Percentiles rank a stretch among this genome's conserved stretches.
These are phyloP conservation scores for Drosophila eugracilis DNA, from an alignment of 1,140 invertebrate genomes.

Conservation along the genomic window DNA sequence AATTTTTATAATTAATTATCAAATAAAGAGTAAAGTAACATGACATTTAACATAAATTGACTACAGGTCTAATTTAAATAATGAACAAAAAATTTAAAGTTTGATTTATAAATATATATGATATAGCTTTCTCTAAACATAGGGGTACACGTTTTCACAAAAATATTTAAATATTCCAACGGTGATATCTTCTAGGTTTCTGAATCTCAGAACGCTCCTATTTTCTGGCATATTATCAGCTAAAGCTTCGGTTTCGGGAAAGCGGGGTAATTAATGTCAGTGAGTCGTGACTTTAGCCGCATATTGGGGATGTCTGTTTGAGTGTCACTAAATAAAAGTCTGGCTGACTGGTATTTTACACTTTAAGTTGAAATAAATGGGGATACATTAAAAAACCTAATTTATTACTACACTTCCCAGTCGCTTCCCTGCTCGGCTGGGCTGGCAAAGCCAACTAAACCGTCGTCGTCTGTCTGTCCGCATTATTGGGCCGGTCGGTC, in stretches of 20 bases:
- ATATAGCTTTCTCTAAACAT: too few species aligned
- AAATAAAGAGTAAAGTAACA: too few species aligned
- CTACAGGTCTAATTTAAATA: too few species aligned
- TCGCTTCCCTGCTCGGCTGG: too few species aligned
- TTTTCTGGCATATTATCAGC: neutral
- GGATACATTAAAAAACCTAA: constrained; percentile 20
- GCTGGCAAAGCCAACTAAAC: constrained; percentile 27
- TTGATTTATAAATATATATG: too few species aligned
- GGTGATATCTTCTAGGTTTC: neutral
- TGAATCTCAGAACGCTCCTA: too few species aligned
- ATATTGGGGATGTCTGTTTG: constrained; percentile 5
- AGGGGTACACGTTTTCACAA: too few species aligned
- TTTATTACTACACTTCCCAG: constrained; percentile 33
- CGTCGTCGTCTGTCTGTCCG: constrained; percentile 4
- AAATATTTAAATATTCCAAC: too few species aligned
- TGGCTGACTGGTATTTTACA: constrained; percentile 6
- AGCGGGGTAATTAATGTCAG: constrained; percentile 11
- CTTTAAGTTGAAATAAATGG: constrained; percentile 34
- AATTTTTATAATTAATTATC: too few species aligned
- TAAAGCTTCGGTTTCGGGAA: neutral
- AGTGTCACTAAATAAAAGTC: constrained; percentile 24
- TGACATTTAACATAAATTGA: too few species aligned
- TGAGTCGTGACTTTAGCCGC: constrained; percentile 35
- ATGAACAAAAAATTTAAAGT: too few species aligned
- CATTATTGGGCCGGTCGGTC: constrained; percentile 33